These are phyloP conservation scores for Torymus auratus DNA, from an alignment of 2,888 invertebrate genomes.

Conservation along the genomic window DNA sequence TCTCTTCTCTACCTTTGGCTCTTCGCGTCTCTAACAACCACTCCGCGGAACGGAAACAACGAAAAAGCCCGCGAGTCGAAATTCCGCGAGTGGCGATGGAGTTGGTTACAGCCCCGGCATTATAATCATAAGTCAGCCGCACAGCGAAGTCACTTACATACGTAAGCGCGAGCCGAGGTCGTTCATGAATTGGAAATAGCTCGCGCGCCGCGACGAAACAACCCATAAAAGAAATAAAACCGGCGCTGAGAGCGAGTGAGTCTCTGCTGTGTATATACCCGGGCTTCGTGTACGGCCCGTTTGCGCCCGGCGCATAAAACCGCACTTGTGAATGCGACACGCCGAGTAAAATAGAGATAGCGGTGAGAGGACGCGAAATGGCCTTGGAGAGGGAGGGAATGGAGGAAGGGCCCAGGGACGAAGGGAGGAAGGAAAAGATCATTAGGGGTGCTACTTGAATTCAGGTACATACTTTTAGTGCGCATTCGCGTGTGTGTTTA, in stretches of 20 bases:
- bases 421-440: slow-evolving; percentile 50
- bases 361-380: slow-evolving; percentile 13
- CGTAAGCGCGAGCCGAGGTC: slow-evolving; percentile 63
- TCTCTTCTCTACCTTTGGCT: slow-evolving; percentile 4
- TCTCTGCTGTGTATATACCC: slow-evolving; percentile 44
- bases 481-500: slow-evolving; percentile 4
- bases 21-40: neutral
- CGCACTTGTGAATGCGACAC: slow-evolving; percentile 52
- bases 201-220: slow-evolving; percentile 70
- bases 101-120: slow-evolving; percentile 30
- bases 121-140: slow-evolving; percentile 59
- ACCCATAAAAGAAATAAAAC: slow-evolving; percentile 72
- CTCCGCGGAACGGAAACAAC: neutral
- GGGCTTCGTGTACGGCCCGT: slow-evolving; percentile 42
- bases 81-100: slow-evolving; percentile 3
- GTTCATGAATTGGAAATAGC: slow-evolving; percentile 75
- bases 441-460: slow-evolving; percentile 57
- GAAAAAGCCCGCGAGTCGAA: slow-evolving; percentile 16
- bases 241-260: slow-evolving; percentile 67
- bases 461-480: slow-evolving; percentile 47
- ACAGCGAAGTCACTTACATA: slow-evolving; percentile 58
- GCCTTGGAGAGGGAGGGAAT: neutral
- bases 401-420: neutral
- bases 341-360: slow-evolving; percentile 45
- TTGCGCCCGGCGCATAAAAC: slow-evolving; percentile 54